Conservation (phyloP, 2,797 vertebrate genomes). For the Tiaroga cobitis region DNA sequence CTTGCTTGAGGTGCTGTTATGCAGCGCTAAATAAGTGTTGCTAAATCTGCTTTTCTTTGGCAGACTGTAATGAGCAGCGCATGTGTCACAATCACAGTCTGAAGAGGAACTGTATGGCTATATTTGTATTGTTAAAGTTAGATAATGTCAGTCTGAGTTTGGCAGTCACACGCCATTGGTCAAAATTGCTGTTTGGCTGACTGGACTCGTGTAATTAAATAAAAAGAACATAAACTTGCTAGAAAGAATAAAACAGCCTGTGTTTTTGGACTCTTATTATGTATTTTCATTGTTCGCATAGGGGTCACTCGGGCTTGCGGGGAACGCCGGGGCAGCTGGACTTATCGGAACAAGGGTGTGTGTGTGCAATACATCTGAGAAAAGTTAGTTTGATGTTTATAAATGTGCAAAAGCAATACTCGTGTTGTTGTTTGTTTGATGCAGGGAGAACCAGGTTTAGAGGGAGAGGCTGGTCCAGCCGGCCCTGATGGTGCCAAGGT, state of each 20-base stretch:
- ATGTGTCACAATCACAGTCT: constrained; percentile 27
- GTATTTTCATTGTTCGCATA: constrained; percentile 64
- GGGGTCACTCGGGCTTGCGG: constrained; percentile 87
- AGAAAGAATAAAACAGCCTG: constrained; percentile 30
- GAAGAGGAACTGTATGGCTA: constrained; percentile 18
- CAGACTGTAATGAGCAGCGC: background rate
- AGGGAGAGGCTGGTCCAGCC: constrained; percentile 85
- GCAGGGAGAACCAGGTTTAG: constrained; percentile 91
- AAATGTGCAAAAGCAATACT: background rate
- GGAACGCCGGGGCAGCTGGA: constrained; percentile 90
- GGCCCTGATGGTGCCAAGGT: constrained; percentile 94
- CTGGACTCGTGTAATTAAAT: background rate
- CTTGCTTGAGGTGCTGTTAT: background rate
- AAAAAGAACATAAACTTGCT: background rate
- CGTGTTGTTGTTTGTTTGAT: constrained; percentile 45
- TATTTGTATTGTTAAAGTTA: constrained; percentile 36
- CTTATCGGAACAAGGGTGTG: constrained; percentile 88
- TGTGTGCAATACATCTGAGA: constrained; percentile 73
- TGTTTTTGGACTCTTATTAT: constrained; percentile 45
- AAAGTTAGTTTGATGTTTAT: background rate
- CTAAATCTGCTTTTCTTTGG: constrained; percentile 23
- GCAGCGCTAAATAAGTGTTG: constrained; percentile 1
- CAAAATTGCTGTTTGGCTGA: background rate
- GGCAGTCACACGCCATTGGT: constrained; percentile 17
- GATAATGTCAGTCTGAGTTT: constrained; percentile 19